These are phyloP conservation scores for Poeciliopsis turneri DNA, from an alignment of 2,797 vertebrate species.

Conservation along the genomic window DNA sequence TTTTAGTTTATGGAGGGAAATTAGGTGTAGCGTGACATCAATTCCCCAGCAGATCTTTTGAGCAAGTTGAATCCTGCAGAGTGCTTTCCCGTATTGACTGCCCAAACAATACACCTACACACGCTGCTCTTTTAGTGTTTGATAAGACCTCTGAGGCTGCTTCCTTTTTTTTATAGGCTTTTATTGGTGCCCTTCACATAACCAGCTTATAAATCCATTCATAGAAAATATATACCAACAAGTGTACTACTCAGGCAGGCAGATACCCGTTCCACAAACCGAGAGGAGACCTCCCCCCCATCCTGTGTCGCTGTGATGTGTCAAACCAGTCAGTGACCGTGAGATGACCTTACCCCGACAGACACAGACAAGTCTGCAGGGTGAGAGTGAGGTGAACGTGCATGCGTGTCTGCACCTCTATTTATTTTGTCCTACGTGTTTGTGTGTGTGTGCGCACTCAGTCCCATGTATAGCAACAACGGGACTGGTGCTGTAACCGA, in stretches of 20 bases:
- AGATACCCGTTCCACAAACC: slow-evolving; percentile 16
- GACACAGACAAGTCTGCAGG: slow-evolving; percentile 41
- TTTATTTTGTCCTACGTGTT: background rate
- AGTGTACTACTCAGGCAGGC: background rate
- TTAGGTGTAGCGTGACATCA: slow-evolving; percentile 21
- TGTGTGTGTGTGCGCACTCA: slow-evolving; percentile 4
- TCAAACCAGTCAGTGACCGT: slow-evolving; percentile 70
- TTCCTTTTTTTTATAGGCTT: slow-evolving; percentile 14
- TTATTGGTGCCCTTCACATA: slow-evolving; percentile 50
- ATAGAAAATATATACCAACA: slow-evolving; percentile 22
- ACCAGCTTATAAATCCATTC: slow-evolving; percentile 40
- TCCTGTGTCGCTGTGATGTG: slow-evolving; percentile 40
- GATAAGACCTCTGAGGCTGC: slow-evolving; percentile 39
- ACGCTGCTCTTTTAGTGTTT: slow-evolving; percentile 6
- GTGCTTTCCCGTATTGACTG: slow-evolving; percentile 12
- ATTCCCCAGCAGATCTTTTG: slow-evolving; percentile 24
- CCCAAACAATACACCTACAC: slow-evolving; percentile 9
- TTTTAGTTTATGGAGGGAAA: background rate
- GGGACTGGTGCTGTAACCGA: slow-evolving; percentile 56
- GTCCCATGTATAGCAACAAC: slow-evolving; percentile 22
- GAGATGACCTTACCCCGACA: slow-evolving; percentile 59
- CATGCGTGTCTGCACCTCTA: slow-evolving; percentile 1
- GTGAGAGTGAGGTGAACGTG: slow-evolving; percentile 59
- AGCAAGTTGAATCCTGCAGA: slow-evolving; percentile 26
- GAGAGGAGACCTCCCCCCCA: slow-evolving; percentile 12